Evolutionary conservation across 2,797 vertebrate genomes (phyloP), one percentile per base, ranked within the genome.

Genomic region (Fundulus diaphanus): DNA sequence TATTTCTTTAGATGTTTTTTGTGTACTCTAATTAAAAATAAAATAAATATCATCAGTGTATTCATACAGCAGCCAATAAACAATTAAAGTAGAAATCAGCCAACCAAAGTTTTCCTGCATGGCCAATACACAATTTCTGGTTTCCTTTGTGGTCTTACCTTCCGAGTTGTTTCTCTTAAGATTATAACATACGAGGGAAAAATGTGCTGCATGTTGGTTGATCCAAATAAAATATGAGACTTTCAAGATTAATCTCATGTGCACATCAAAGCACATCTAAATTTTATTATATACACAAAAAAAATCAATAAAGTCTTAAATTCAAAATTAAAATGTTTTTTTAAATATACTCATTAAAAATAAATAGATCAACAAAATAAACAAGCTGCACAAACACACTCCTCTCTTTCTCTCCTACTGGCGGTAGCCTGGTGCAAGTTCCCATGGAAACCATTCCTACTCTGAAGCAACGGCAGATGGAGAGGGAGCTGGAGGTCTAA

Each of bases 401-500:
- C 81, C 84, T 78, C 84, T 79, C 79, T 69, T 86, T 87, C 90
- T 87, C 85, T 85, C 80, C 88, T 88, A 89, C 93, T 94, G 90
- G 90, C 87, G 72, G 87, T 87, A 95, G 93, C 89, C 94, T 94
- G 88, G 93, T 88, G 89, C 92, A 85, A 86, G 95, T 96, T 95
- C 93, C 95, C 94, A 96, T 96, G 94, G 95, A 94, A 95, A 96
- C 94, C 84, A 92, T 90, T 44, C 93, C 93, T 94, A 95, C 92
- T 95, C 94, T 90, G 93, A 67, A 94, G 94, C 92, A 93, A 90
- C 82, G 88, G 94, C 95, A 96, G 95, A 96, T 95, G 95, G 95
- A 96, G 94, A 94, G 92, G 91, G 94, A 95, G 92, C 92, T 94
- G 90, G 90, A 94, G 93, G 93, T 95, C 95, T 96, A 96, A 95